Conservation (phyloP, 2,797 vertebrate genomes). For the Leuciscus waleckii region DNA sequence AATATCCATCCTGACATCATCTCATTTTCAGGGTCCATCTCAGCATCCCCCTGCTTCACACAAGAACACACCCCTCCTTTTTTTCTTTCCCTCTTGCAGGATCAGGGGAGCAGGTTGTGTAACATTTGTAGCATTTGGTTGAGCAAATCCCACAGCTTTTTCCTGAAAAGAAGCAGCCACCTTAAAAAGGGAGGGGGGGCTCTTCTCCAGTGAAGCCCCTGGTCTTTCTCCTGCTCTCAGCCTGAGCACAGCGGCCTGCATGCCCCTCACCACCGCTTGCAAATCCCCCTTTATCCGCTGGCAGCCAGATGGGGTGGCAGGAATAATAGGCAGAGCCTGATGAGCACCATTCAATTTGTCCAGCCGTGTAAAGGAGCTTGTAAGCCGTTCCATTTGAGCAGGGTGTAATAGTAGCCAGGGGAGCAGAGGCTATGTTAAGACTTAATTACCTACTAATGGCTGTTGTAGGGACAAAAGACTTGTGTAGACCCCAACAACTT, state of each 20-base stretch:
- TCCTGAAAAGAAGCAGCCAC: conserved; percentile 75
- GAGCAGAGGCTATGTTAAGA: conserved; percentile 88
- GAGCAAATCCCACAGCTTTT: conserved; percentile 79
- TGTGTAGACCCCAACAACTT: conserved; percentile 60
- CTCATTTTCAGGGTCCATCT: background rate
- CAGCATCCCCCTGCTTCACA: background rate
- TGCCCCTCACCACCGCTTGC: conserved; percentile 81
- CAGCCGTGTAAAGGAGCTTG: conserved; percentile 89
- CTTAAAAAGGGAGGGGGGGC: conserved; percentile 60
- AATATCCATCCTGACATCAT: background rate
- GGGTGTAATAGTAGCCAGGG: conserved; percentile 86
- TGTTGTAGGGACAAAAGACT: conserved; percentile 83
- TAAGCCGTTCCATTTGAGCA: conserved; percentile 81
- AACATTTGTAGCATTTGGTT: conserved; percentile 89
- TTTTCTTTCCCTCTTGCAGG: conserved; percentile 55
- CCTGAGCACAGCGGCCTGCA: conserved; percentile 66
- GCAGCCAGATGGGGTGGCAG: conserved; percentile 84
- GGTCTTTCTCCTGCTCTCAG: conserved; percentile 66
- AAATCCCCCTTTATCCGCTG: conserved; percentile 85
- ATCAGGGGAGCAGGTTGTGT: conserved; percentile 86
- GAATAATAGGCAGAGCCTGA: conserved; percentile 84
- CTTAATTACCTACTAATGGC: conserved; percentile 95
- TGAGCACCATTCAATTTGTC: conserved; percentile 90
- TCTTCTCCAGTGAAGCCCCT: conserved; percentile 55
- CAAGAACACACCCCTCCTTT: conserved; percentile 49